Evolutionary conservation across 1,140 invertebrate genomes (phyloP), one percentile per base, ranked within the genome.

Genomic region (Drosophila guanche): DNA sequence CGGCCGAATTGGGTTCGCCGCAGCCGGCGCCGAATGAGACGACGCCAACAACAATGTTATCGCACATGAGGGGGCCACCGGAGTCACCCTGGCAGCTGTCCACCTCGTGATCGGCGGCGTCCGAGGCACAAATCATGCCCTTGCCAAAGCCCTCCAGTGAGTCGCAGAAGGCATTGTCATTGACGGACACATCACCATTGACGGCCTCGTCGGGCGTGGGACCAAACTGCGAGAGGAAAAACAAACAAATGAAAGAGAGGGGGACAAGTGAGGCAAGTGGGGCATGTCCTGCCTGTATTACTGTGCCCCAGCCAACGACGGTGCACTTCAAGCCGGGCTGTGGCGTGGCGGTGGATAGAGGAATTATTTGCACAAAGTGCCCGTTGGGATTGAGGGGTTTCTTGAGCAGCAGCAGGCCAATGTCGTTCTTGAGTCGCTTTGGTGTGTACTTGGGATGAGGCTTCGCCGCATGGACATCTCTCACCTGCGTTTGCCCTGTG

Each of bases 1-100:
- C 96, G 0, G 96, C 95, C 66, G 92, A 94, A 2, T 93, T 93
- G 1, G 92, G 90, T 65, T 93, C 92, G 2, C 94, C 95, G 78
- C 95, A 96, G 55, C 92, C 92, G 23, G 91, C 92, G 0, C 95
- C 95, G 70, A 92, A 95, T 1, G 95, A 95, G 0, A 96, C 94
- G 0, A 96, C 90, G 3, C 95, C 95, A 29, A 95, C 41, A 0
- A 78, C 16, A 29, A 14, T 33, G 1, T 22, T 20, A 0, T 55
- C 10, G 53, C 77, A 83, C 4, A 90, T 51, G 5, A 90, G 48
- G 2, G 89, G 89, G 0, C 89, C 89, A 4, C 89, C 89, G 0
- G 89, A 90, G 40, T 90, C 89, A 5, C 89, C 89, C 29, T 78
- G 72, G 33, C 89, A 90, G 55, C 70, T 67, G 50, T 90, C 89